phyloP scores from a whole-genome alignment of 2,113 vertebrate genomes.

The Periophthalmus modestus region DNA sequence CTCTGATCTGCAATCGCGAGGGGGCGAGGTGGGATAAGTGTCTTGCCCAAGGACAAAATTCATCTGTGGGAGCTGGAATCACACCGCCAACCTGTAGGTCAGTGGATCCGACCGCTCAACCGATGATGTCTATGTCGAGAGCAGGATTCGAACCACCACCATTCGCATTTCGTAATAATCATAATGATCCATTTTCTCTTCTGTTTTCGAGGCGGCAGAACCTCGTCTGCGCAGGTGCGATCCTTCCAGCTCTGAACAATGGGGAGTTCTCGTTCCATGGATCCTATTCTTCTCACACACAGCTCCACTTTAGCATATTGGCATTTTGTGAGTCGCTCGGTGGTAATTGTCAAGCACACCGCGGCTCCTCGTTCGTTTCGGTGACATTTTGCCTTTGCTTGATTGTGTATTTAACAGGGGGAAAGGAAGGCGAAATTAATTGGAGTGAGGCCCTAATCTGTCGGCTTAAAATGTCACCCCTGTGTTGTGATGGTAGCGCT shows the following conservation, averaged over 20 bases:
- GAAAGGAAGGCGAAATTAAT: constrained; percentile 77
- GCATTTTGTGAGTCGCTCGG: constrained; percentile 76
- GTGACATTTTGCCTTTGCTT: constrained; percentile 82
- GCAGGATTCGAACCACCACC: no score
- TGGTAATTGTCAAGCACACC: constrained; percentile 76
- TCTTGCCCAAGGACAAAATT: no score
- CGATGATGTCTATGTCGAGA: no score
- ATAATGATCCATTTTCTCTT: neutral
- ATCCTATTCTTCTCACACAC: constrained; percentile 66
- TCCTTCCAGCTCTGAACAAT: constrained; percentile 20
- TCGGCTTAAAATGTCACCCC: constrained; percentile 81
- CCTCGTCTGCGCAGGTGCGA: constrained; percentile 3
- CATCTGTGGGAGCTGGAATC: no score
- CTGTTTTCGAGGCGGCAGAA: no score
- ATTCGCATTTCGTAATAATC: no score
- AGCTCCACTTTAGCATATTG: constrained; percentile 75
- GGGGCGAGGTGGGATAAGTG: no score
- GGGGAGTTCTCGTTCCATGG: constrained; percentile 36
- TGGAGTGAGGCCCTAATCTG: constrained; percentile 77
- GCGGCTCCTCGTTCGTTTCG: constrained; percentile 74
- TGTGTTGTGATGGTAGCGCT: constrained; percentile 58
- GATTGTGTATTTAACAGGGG: constrained; percentile 81
- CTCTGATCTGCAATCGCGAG: no score
- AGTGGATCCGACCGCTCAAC: no score
- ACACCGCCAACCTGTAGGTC: no score